Percentiles rank a stretch among this genome's conserved stretches.
Evolutionary conservation across 2,113 vertebrate genomes (phyloP).

Genomic region (Cyanocitta stelleri): DNA sequence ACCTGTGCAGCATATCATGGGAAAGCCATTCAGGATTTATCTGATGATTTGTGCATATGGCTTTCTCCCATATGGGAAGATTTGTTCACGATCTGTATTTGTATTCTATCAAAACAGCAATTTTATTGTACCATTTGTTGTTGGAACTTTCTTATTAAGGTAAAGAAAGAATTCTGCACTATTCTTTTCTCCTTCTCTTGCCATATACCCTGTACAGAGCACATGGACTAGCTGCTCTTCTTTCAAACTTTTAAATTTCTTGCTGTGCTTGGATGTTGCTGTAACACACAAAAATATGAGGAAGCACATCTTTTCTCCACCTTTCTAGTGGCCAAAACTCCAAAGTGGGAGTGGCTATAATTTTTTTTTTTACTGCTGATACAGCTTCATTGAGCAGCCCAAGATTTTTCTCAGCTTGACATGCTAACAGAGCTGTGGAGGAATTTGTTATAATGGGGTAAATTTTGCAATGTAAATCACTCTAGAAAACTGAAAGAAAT

Average conservation of each 20-base stretch:
- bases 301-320: background rate
- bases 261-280: background rate
- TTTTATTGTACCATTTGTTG: background rate
- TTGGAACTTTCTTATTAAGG: background rate
- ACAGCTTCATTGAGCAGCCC: background rate
- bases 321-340: background rate
- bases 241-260: background rate
- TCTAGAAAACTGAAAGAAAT: background rate
- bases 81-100: background rate
- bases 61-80: background rate
- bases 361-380: background rate
- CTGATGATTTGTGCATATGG: background rate
- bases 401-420: background rate
- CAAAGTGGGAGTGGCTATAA: background rate
- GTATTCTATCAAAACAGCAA: background rate
- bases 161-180: background rate
- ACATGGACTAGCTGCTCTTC: fast-evolving
- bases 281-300: background rate
- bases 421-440: background rate
- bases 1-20: background rate
- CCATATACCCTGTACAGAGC: background rate
- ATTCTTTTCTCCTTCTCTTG: background rate
- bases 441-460: background rate
- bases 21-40: background rate
- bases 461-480: background rate